A percentile compares a stretch with the other conserved stretches of the same genome.
Evolutionary conservation across 1,140 invertebrate species (phyloP).

Genomic region (Coptotermes formosanus): DNA sequence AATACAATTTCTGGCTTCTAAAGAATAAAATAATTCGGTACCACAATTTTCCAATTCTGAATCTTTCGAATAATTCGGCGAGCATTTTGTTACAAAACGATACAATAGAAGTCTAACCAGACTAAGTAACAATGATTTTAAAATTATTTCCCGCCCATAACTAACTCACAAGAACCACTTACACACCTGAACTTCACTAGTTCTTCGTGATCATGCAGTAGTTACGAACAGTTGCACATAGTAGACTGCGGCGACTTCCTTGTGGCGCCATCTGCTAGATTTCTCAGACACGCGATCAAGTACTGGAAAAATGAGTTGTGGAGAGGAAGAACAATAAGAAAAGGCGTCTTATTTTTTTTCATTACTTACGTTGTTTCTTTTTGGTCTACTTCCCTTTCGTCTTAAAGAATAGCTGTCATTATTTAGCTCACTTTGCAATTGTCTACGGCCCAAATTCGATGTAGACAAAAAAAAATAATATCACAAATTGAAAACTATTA

Average conservation of each 20-base stretch:
- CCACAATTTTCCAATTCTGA: too few relatives aligned
- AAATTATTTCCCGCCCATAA: too few relatives aligned
- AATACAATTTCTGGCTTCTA: too few relatives aligned
- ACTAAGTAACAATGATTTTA: too few relatives aligned
- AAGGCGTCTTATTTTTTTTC: background rate
- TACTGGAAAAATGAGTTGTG: background rate
- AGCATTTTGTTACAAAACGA: too few relatives aligned
- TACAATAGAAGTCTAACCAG: too few relatives aligned
- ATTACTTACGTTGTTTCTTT: background rate
- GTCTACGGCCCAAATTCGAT: background rate
- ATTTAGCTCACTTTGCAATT: background rate
- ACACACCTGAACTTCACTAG: too few relatives aligned
- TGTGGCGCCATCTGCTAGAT: background rate
- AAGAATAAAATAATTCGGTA: too few relatives aligned
- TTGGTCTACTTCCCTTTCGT: background rate
- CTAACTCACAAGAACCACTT: too few relatives aligned
- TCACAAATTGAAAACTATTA: too few relatives aligned
- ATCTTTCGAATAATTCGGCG: too few relatives aligned
- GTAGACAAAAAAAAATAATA: background rate
- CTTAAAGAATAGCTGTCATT: background rate
- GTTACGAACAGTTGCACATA: background rate
- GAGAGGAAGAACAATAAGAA: background rate
- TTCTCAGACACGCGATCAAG: slow-evolving; percentile 7
- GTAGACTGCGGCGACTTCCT: background rate
- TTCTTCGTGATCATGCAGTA: background rate